Evolutionary conservation across 2,113 vertebrate genomes (phyloP), one percentile per base, ranked within the genome.

Genomic region (Proterorhinus semilunaris): DNA sequence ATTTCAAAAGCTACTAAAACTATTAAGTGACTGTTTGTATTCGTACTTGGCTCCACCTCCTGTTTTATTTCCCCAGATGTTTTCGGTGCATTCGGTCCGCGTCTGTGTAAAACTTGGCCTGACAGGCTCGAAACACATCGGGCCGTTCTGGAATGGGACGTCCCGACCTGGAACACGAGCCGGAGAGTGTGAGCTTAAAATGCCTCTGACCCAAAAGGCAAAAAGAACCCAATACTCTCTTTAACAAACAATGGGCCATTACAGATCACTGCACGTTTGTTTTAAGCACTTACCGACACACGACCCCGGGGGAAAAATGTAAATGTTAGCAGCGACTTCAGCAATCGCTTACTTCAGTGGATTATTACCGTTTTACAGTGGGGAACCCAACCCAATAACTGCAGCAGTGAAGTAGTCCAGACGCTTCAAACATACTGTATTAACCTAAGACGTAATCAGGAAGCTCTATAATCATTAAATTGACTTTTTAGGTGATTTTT

Each of bases 101-200:
- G n/a, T n/a, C n/a, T n/a, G n/a, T 44, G 57, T 59, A 42, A 59
- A 59, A 59, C 55, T 15, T 36, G 6, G 58, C 15, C 42, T 61
- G 58, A 61, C 58, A 61, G 42, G 36, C 42, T 61, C 27, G 9
- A 13, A 61, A 44, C 42, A 13, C 13, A n/a, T n/a, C 8, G n/a
- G 44, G 13, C 36, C 13, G 58, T 45, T 61, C 12, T 5, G 42
- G 9, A 44, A 1, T 44, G 42, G 58, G 58, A n/a, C 58, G 58
- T n/a, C 58, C 13, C 42, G 58, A 61, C 58, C 58, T 61, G 58
- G 13, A 61, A 45, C 58, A 45, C 15, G 8, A 55, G 46, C 16
- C 36, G 3, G 65, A 68, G 51, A n/a, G 6, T 62, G 49, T 64
- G 66, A 59, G 17, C 27, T 16, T 8, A 55, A 8, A 48, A 45